Evolutionary conservation across 1,140 invertebrate species (phyloP).

Genomic region (Acyrthosiphon pisum): DNA sequence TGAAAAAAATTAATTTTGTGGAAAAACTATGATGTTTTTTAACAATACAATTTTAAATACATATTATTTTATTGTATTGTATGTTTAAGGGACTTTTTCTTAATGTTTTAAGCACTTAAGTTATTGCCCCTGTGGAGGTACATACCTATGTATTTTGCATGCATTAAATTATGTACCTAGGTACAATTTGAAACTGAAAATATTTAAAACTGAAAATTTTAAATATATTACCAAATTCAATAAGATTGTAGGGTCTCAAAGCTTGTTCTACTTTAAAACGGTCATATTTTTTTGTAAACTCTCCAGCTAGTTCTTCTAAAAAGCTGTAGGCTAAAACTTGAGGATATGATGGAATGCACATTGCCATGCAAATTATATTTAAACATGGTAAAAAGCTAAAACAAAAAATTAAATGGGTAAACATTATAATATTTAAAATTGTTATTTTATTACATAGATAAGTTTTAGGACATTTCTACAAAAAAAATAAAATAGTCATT

Average conservation of each 20-base stretch:
- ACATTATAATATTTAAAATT: background rate
- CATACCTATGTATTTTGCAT: background rate
- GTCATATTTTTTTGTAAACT: slow-evolving; percentile 64
- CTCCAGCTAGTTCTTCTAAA: slow-evolving; percentile 65
- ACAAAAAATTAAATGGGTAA: background rate
- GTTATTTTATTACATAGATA: background rate
- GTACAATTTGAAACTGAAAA: background rate
- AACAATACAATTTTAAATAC: no score
- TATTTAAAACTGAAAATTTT: no score
- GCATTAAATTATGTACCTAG: background rate
- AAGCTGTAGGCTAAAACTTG: slow-evolving; percentile 65
- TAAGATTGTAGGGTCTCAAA: slow-evolving; percentile 64
- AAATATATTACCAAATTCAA: slow-evolving; percentile 64
- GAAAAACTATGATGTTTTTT: no score
- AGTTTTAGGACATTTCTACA: background rate
- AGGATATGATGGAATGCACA: slow-evolving; percentile 64
- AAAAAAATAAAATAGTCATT: no score
- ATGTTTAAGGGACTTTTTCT: background rate
- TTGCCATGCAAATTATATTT: slow-evolving; percentile 63
- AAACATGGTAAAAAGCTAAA: slow-evolving; percentile 63
- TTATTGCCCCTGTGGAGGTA: no score
- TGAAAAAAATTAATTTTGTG: no score
- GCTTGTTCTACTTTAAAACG: slow-evolving; percentile 62
- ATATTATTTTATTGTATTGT: no score
- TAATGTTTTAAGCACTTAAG: background rate